phyloP scores from a whole-genome alignment of 2,888 invertebrate species.

The Drosophila trichaetosa region DNA sequence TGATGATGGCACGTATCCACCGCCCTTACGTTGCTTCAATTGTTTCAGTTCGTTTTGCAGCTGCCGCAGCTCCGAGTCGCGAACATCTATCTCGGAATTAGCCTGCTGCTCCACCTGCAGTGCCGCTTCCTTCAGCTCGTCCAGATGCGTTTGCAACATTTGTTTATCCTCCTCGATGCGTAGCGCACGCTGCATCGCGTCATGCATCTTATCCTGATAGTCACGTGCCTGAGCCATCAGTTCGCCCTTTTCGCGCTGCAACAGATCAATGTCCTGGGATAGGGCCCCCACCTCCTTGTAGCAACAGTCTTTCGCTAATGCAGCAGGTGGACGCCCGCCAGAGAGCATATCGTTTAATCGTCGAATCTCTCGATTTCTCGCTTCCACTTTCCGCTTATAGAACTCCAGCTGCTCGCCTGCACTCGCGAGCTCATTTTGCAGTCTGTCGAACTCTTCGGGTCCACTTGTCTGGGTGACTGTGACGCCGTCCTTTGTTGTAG shows the following conservation, averaged over 20 bases:
- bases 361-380: constrained; percentile 89
- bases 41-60: constrained; percentile 74
- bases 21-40: constrained; percentile 41
- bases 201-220: constrained; percentile 86
- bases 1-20: constrained; percentile 14
- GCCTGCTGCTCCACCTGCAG: constrained; percentile 91
- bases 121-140: constrained; percentile 90
- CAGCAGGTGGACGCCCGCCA: constrained; percentile 89
- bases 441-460: constrained; percentile 81
- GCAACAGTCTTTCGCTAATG: constrained; percentile 89
- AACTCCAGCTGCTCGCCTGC: constrained; percentile 85
- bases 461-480: constrained; percentile 70
- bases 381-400: constrained; percentile 85
- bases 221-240: constrained; percentile 76
- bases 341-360: constrained; percentile 89
- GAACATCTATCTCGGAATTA: constrained; percentile 88
- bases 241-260: constrained; percentile 87
- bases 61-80: constrained; percentile 85
- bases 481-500: constrained; percentile 54
- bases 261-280: constrained; percentile 87
- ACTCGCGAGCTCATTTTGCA: constrained; percentile 85
- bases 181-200: constrained; percentile 92
- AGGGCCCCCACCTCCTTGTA: constrained; percentile 87
- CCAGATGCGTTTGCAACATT: constrained; percentile 89
- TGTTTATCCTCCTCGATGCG: constrained; percentile 90